These are phyloP conservation scores for Scaeva pyrastri DNA, from an alignment of 2,888 invertebrate species.

Conservation along the genomic window DNA sequence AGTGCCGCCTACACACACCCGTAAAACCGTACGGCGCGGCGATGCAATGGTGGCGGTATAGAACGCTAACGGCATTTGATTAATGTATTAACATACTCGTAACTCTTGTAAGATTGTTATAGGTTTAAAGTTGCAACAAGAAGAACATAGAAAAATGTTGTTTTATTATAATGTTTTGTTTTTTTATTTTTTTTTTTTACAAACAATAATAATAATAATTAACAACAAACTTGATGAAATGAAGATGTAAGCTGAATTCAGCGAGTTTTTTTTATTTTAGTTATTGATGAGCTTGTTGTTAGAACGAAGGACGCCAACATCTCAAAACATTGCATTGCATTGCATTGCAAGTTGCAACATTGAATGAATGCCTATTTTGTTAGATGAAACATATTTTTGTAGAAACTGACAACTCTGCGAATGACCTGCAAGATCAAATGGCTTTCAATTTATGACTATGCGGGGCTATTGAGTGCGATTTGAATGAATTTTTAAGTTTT, in stretches of 20 bases:
- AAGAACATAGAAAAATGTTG: constrained; percentile 12
- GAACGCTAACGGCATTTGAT: constrained; percentile 71
- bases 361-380: background rate
- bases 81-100: constrained; percentile 72
- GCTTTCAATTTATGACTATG: constrained; percentile 15
- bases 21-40: background rate
- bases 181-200: no score
- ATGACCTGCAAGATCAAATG: constrained; percentile 25
- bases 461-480: background rate
- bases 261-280: constrained; percentile 44
- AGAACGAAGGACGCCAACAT: constrained; percentile 50
- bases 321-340: no score
- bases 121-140: background rate
- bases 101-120: constrained; percentile 22
- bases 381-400: background rate
- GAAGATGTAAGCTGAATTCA: constrained; percentile 55
- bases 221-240: constrained; percentile 60
- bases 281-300: constrained; percentile 39
- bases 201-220: no score
- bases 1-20: constrained; percentile 61
- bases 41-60: background rate
- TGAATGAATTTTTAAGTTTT: no score
- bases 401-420: background rate
- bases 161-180: constrained; percentile 4
- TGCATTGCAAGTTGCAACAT: constrained; percentile 1